Conservation (phyloP, 2,888 invertebrate genomes). For the Chaitophorus viminalis region DNA sequence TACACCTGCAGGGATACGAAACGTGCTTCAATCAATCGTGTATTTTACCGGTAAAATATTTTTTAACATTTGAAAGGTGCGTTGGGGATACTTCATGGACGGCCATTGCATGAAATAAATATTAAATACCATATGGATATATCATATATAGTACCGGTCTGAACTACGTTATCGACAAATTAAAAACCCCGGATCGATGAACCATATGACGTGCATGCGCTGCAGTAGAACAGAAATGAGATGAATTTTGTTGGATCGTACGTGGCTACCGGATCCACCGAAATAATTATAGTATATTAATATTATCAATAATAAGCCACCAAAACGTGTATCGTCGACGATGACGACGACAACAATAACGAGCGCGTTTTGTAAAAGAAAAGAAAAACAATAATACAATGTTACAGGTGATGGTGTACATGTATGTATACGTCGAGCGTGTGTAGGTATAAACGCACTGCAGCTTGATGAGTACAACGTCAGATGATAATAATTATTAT, state of each 20-base stretch:
- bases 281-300: neutral
- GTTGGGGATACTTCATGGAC: too few species aligned
- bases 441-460: neutral
- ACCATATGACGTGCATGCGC: too few species aligned
- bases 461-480: conserved; percentile 10
- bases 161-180: too few species aligned
- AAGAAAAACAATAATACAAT: neutral
- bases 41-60: too few species aligned
- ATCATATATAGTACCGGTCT: too few species aligned
- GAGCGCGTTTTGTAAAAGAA: neutral
- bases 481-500: conserved; percentile 48
- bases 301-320: neutral
- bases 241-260: neutral
- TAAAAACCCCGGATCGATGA: too few species aligned
- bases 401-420: neutral
- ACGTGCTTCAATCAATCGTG: too few species aligned
- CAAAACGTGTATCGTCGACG: neutral
- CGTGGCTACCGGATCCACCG: neutral
- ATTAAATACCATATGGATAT: too few species aligned
- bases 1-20: too few species aligned
- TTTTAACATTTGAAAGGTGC: too few species aligned
- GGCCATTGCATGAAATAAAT: too few species aligned
- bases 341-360: conserved; percentile 3
- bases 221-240: too few species aligned
- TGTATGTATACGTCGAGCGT: neutral